Evolutionary conservation across 1,140 invertebrate genomes (phyloP).

Genomic region (Colletes latitarsis): DNA sequence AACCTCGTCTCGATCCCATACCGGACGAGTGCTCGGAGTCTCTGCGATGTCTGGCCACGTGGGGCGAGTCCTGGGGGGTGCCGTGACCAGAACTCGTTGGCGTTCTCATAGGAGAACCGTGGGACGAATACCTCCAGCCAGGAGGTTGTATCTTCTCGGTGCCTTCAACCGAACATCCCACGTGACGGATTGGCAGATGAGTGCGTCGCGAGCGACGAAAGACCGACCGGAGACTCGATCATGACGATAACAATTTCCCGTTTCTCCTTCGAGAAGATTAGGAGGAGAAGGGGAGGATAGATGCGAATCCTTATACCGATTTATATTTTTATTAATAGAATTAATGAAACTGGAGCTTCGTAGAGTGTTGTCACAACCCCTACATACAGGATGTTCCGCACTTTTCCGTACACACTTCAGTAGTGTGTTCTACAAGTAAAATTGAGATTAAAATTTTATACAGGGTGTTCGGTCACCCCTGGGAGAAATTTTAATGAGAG

Average conservation of each 20-base stretch:
- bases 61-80: constrained; percentile 71
- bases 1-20: constrained; percentile 67
- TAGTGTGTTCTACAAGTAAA: too few species aligned
- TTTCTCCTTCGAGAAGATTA: too few species aligned
- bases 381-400: too few species aligned
- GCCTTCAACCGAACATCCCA: constrained; percentile 68
- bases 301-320: too few species aligned
- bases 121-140: constrained; percentile 69
- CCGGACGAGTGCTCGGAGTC: constrained; percentile 70
- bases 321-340: too few species aligned
- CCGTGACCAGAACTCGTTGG: constrained; percentile 72
- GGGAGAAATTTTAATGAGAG: too few species aligned
- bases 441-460: too few species aligned
- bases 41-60: constrained; percentile 71
- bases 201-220: constrained; percentile 15
- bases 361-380: too few species aligned
- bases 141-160: constrained; percentile 69
- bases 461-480: too few species aligned
- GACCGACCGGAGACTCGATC: constrained; percentile 27
- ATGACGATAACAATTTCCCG: background rate
- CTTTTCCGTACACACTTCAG: too few species aligned
- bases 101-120: constrained; percentile 72
- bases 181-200: constrained; percentile 38
- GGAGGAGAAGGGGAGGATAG: too few species aligned
- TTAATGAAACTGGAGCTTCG: too few species aligned